Percentiles rank a stretch among this genome's conserved stretches.
These are phyloP conservation scores for Idaea aversata DNA, from an alignment of 2,888 invertebrate species.

Conservation along the genomic window DNA sequence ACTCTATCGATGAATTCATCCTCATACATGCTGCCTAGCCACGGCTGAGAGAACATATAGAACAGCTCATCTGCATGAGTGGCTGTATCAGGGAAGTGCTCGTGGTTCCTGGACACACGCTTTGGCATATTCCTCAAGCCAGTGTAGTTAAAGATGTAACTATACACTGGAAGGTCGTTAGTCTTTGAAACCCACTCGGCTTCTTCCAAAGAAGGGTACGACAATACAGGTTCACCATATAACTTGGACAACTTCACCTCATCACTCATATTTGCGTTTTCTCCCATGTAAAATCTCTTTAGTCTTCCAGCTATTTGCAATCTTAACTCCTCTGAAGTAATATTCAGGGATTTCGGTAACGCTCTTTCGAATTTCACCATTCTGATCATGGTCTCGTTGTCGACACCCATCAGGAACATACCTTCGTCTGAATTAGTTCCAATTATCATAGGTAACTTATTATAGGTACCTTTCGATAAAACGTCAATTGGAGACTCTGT, in stretches of 20 bases:
- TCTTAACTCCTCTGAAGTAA: slow-evolving; percentile 39
- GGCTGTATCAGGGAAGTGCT: slow-evolving; percentile 42
- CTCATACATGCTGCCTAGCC: slow-evolving; percentile 46
- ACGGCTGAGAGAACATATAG: slow-evolving; percentile 55
- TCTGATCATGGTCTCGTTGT: slow-evolving; percentile 48
- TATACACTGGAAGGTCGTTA: slow-evolving; percentile 49
- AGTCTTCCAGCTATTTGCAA: slow-evolving; percentile 42
- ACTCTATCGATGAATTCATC: slow-evolving; percentile 51
- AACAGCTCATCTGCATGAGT: slow-evolving; percentile 64
- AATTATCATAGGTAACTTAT: slow-evolving; percentile 62
- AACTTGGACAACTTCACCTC: slow-evolving; percentile 51
- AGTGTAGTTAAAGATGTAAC: slow-evolving; percentile 53
- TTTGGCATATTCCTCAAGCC: slow-evolving; percentile 53
- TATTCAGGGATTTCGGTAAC: slow-evolving; percentile 56
- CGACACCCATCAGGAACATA: slow-evolving; percentile 46
- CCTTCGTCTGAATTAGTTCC: slow-evolving; percentile 60
- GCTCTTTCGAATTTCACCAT: slow-evolving; percentile 48
- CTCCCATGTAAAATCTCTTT: slow-evolving; percentile 58
- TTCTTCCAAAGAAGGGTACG: slow-evolving; percentile 48
- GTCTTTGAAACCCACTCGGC: slow-evolving; percentile 47
- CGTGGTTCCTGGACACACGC: slow-evolving; percentile 31
- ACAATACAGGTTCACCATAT: slow-evolving; percentile 50
- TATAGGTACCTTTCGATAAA: slow-evolving; percentile 47
- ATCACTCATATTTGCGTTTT: slow-evolving; percentile 43
- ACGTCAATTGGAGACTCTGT: slow-evolving; percentile 52